Conservation (phyloP, 2,113 vertebrate genomes). For the Pleuronectes platessa region DNA sequence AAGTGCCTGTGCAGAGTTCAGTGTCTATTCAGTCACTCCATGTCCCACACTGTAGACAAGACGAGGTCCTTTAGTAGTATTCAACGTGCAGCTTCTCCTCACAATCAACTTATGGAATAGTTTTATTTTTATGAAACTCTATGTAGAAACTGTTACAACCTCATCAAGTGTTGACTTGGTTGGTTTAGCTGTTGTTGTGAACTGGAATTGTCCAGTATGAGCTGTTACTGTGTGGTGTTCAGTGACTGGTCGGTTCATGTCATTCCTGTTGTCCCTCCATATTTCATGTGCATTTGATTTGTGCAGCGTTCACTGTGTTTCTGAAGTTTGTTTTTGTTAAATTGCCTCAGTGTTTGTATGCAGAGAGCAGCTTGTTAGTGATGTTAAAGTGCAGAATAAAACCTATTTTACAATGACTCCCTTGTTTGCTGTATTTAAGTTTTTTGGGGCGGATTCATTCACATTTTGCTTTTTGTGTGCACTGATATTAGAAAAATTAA, state of each 20-base stretch:
- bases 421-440: background rate
- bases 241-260: background rate
- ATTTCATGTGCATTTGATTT: background rate
- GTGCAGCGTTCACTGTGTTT: background rate
- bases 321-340: conserved; percentile 46
- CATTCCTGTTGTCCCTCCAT: background rate
- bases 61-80: background rate
- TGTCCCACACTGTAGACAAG: background rate
- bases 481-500: too few relatives aligned
- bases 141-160: background rate
- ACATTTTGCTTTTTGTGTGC: too few relatives aligned
- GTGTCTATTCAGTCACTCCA: conserved; percentile 5
- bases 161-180: background rate
- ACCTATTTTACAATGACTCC: conserved; percentile 20
- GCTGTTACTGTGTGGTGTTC: conserved; percentile 15
- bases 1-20: conserved; percentile 44
- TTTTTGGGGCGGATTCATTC: too few relatives aligned
- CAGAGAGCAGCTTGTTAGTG: conserved; percentile 34
- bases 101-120: background rate
- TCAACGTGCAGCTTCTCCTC: background rate
- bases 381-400: conserved; percentile 65
- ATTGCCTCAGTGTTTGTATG: conserved; percentile 40
- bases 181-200: background rate
- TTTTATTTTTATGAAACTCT: conserved; percentile 15
- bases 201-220: conserved; percentile 9